phyloP scores from a whole-genome alignment of 2,113 vertebrate genomes.

The Cyanoliseus patagonus region DNA sequence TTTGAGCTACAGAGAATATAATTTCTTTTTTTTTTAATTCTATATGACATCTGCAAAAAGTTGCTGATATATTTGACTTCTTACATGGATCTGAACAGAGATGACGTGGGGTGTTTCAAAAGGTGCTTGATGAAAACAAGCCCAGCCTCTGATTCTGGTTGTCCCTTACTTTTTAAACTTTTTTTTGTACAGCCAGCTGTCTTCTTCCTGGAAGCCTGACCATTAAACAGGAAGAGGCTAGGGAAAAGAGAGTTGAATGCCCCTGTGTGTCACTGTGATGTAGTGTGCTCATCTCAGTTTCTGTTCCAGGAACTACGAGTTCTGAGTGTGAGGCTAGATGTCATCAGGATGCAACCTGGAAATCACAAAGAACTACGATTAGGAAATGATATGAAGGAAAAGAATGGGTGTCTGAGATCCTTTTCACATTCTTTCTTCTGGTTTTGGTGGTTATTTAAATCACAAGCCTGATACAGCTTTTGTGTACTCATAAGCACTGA shows the following conservation, averaged over 20 bases:
- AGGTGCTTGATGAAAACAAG: background rate
- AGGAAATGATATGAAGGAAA: background rate
- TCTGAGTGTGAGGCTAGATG: background rate
- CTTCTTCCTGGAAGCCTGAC: background rate
- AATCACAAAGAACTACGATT: background rate
- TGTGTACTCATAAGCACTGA: background rate
- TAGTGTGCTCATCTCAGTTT: background rate
- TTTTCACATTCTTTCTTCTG: background rate
- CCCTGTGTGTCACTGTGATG: background rate
- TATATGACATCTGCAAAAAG: background rate
- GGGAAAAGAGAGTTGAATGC: background rate
- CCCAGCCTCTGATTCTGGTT: background rate
- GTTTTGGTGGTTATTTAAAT: background rate
- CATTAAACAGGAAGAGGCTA: background rate
- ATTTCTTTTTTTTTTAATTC: background rate
- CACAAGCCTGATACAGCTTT: background rate
- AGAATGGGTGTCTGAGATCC: background rate
- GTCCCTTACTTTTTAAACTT: background rate
- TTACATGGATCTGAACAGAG: background rate
- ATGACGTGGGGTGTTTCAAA: background rate
- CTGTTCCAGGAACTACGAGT: rapidly evolving
- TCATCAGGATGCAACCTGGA: background rate
- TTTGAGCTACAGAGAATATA: background rate
- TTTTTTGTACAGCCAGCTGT: background rate
- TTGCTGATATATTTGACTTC: background rate